Evolutionary conservation across 2,113 vertebrate genomes (phyloP).

Genomic region (Rhea americana): DNA sequence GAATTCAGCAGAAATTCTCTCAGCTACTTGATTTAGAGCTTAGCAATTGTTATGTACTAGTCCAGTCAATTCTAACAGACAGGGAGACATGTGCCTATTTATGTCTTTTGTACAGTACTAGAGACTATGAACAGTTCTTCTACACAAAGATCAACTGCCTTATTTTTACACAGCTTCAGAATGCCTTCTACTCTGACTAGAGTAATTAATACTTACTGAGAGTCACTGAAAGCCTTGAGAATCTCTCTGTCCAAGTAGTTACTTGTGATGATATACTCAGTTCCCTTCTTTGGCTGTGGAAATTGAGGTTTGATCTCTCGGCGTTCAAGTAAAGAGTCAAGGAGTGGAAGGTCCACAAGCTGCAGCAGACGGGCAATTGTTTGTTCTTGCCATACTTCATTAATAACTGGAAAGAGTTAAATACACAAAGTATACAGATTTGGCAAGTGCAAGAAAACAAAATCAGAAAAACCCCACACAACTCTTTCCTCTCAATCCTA

Average conservation of each 20-base stretch:
- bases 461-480: not conserved
- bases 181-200: not conserved
- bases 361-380: conserved; percentile 89
- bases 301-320: conserved; percentile 69
- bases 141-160: not conserved
- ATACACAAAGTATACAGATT: not conserved
- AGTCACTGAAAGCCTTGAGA: conserved; percentile 94
- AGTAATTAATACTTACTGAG: conserved; percentile 82
- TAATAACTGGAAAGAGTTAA: conserved; percentile 79
- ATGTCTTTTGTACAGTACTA: not conserved
- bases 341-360: conserved; percentile 91
- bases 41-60: not conserved
- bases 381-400: conserved; percentile 95
- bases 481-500: not conserved
- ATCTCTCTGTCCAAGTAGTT: conserved; percentile 93
- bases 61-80: not conserved
- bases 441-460: not conserved
- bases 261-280: conserved; percentile 81
- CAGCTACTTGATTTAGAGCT: not conserved
- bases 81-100: not conserved
- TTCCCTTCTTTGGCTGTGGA: conserved; percentile 74
- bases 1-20: not conserved
- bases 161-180: not conserved
- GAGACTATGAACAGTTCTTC: not conserved
- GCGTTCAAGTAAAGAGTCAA: conserved; percentile 87